phyloP scores from a whole-genome alignment of 2,888 invertebrate genomes.

The Scaptodrosophila latifasciaeformis region DNA sequence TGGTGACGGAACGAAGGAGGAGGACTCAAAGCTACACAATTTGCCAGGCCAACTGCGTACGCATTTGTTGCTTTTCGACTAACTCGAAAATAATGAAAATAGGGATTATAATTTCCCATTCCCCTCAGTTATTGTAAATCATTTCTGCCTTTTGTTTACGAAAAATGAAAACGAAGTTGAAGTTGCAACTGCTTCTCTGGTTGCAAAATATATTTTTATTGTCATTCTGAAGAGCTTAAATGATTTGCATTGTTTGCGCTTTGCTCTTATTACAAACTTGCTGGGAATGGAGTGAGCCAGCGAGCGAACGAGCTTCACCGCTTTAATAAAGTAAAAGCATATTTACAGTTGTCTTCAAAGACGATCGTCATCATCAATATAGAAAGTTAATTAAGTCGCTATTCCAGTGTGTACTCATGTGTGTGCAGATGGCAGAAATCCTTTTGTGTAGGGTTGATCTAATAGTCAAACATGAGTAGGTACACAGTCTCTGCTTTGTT shows the following conservation, averaged over 20 bases:
- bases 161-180: not conserved
- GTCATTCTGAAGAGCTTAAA: no score
- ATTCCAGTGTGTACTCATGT: not conserved
- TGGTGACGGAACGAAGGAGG: no score
- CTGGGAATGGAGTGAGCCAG: no score
- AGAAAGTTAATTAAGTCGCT: constrained; percentile 38
- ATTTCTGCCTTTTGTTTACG: constrained; percentile 45
- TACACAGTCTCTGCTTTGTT: constrained; percentile 15
- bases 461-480: constrained; percentile 25
- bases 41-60: not conserved
- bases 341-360: no score
- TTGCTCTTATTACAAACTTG: no score
- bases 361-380: constrained; percentile 10
- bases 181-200: no score
- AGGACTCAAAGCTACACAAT: no score
- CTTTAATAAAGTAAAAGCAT: no score
- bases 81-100: no score
- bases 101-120: constrained; percentile 1
- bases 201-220: no score
- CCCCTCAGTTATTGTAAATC: constrained; percentile 58
- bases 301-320: no score
- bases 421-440: constrained; percentile 19
- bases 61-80: no score
- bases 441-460: constrained; percentile 35
- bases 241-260: not conserved